Evolutionary conservation across 2,888 invertebrate species (phyloP), one percentile per base, ranked within the genome.

Genomic region (Seira musarum): DNA sequence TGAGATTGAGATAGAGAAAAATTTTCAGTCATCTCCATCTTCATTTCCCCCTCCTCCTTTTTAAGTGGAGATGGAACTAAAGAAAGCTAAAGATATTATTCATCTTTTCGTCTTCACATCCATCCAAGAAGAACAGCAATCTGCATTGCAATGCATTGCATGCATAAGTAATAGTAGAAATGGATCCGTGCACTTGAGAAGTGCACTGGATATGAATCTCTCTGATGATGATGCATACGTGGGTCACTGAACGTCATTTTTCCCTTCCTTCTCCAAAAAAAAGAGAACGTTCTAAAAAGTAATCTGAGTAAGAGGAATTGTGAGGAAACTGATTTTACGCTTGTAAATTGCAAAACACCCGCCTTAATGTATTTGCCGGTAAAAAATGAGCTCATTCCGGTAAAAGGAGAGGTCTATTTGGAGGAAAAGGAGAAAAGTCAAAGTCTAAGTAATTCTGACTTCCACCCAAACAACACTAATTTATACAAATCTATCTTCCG

Each of bases 181-280:
- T 65, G 64, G 65, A 72, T 40, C 24, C 22, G 24, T 17, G 24
- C 68, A 19, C 25, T 53, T n/a, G 69, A 35, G 25, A 71, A 72
- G 63, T 57, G 66, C 66, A 57, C 66, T 53, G 53, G 15, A 15
- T 53, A 3, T 30, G 8, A 13, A 17, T 65, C 21, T 19, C 40
- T 21, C n/a, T 21, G 30, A 8, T 30, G 25, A 25, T 73, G 73
- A 74, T 74, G 60, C 74, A 67, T 30, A 24, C 60, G 66, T 67
- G 61, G 74, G 74, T 74, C 74, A 74, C 66, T 74, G 74, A 40
- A 65, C 65, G 67, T 74, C 67, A 74, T 74, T 67, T 65, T 65
- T 60, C 67, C 53, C 24, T 46, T 66, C 35, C 53, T 53, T 53
- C 53, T 53, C 53, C 15, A 53, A 13, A 15, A 30, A 30, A 8